These are phyloP conservation scores for Phania funesta DNA, from an alignment of 2,888 invertebrate species.

Conservation along the genomic window DNA sequence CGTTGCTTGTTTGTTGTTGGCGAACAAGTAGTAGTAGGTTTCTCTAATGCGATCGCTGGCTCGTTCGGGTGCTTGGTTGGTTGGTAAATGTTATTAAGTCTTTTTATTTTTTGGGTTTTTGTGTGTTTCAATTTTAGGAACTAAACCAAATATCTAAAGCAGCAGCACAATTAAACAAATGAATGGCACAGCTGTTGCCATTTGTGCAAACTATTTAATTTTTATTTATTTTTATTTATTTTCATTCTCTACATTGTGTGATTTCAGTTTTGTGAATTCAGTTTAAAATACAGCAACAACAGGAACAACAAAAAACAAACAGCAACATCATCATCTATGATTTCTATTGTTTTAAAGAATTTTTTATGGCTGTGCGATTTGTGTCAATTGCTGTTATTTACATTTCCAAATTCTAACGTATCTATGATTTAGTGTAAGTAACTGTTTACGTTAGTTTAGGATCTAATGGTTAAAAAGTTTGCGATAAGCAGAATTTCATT, in stretches of 20 bases:
- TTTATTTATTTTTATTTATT: conserved; percentile 34
- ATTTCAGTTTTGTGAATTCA: conserved; percentile 25
- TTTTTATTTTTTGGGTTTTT: not conserved
- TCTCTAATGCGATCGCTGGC: conserved; percentile 12
- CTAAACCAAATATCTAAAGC: conserved; percentile 32
- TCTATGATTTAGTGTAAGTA: not conserved
- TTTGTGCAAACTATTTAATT: conserved; percentile 60
- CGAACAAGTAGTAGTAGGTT: not conserved
- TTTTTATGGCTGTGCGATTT: conserved; percentile 61
- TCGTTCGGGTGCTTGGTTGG: not conserved
- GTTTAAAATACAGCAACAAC: not conserved
- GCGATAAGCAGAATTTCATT: no score
- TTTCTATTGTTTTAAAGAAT: conserved; percentile 26
- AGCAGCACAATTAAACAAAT: not conserved
- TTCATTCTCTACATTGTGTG: not conserved
- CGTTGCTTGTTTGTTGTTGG: not conserved
- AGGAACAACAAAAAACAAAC: conserved; percentile 4
- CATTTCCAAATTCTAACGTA: not conserved
- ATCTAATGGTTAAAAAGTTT: not conserved
- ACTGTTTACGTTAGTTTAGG: not conserved
- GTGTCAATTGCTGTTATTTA: conserved; percentile 38
- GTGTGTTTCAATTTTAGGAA: conserved; percentile 28
- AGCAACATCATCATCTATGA: not conserved
- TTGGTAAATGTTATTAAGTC: conserved; percentile 56
- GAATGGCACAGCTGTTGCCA: conserved; percentile 62